Evolutionary conservation across 2,888 invertebrate genomes (phyloP).

Genomic region (Oscheius onirici): DNA sequence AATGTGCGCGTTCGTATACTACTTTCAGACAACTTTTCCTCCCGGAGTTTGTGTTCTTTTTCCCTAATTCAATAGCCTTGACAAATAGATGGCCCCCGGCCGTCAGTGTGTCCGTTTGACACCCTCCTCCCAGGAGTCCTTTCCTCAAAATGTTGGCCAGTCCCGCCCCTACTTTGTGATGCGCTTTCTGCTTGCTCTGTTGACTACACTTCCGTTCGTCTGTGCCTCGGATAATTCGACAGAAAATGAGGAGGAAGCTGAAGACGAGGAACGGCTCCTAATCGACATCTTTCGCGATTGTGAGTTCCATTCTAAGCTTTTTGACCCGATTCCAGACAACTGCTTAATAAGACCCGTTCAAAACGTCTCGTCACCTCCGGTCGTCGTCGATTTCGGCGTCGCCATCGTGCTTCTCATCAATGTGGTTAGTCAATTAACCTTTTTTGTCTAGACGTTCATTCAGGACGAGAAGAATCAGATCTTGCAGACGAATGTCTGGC

Average conservation of each 20-base stretch:
- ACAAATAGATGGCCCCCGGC: too few relatives aligned
- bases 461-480: conserved; percentile 71
- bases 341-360: conserved; percentile 75
- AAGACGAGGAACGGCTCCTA: conserved; percentile 73
- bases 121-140: conserved; percentile 15
- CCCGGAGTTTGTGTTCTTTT: background rate
- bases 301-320: too few relatives aligned
- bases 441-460: background rate
- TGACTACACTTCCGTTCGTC: conserved; percentile 19
- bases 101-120: background rate
- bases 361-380: conserved; percentile 66
- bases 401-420: conserved; percentile 75
- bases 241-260: conserved; percentile 43
- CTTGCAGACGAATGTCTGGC: conserved; percentile 72
- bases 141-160: background rate
- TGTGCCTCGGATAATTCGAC: conserved; percentile 12
- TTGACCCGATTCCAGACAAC: conserved; percentile 68
- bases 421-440: conserved; percentile 71
- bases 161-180: conserved; percentile 12
- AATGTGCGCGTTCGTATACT: background rate
- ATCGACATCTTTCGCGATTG: conserved; percentile 73
- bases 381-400: conserved; percentile 73
- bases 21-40: background rate
- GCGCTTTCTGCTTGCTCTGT: conserved; percentile 21
- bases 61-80: background rate